Base-by-base conservation (phyloP, 2,888 invertebrate species). In the Kuschelorhynchus macadamiae region DNA sequence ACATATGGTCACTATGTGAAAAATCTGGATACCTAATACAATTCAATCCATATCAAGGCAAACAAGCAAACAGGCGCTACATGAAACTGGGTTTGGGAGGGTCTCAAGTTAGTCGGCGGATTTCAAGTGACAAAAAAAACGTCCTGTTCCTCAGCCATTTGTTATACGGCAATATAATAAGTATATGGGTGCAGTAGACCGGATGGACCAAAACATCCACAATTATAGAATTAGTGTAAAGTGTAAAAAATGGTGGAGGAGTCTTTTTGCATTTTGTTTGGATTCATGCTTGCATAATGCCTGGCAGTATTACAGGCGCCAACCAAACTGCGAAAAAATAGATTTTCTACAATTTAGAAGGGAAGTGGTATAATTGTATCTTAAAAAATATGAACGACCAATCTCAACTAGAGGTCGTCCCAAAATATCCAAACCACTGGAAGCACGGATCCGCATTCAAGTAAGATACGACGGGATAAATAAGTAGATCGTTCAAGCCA, bases 111-210 rank as follows among this genome's bases (percentile, higher is more conserved):
- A 33, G 72, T 73, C 53, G 68, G 68, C 14, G 68, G 70, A 60
- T 70, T 56, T 67, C 65, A 20, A 59, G 16, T 32, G 72, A 75
- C 57, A 71, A 73, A 60, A 74, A 42, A 53, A 70, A 32, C 1
- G 42, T 2, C 68, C 72, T n/a, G 57, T 71, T 50, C 20, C 47
- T 21, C 73, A 75, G 53, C 71, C 73, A 18, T 55, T 44, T 42
- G 73, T 74, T 8, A 73, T 71, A 36, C 64, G 39, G 7, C 67
- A 72, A 32, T 74, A 75, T 56, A 76, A 76, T 57, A 71, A 73
- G 62, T 67, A 59, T 53, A 74, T 76, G 74, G 75, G 73, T 9
- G 75, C 76, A 9, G 76, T 75, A 7, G 75, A 77, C 47, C 57
- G 68, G 14, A 71, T 74, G 67, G 76, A 77, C 49, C 72, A 76